Evolutionary conservation across 1,140 invertebrate species (phyloP), one percentile per base, ranked within the genome.

Genomic region (Euborellia annulipes): DNA sequence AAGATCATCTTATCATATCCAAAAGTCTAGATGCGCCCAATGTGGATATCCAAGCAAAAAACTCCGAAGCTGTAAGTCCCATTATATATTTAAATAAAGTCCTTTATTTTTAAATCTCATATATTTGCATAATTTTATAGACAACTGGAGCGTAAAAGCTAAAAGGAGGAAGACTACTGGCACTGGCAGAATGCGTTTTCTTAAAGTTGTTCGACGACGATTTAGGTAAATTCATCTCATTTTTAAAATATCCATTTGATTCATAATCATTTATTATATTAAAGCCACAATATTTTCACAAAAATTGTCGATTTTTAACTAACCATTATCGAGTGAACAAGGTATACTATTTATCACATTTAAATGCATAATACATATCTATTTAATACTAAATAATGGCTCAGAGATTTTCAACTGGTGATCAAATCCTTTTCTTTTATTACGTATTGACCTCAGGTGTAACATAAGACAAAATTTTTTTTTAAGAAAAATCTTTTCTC

Each of bases 101-200:
- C 3, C 20, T 17, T 11, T 41, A 21, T 43, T 18, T 22, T 30
- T 42, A n/a, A 16, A 17, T 46, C 39, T 7, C 44, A 30, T 46
- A 49, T 47, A 22, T 48, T 52, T 22, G 51, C 48, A 36, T 55
- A 50, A 51, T 48, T 56, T 71, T 72, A 20, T 59, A 94, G 91
- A 93, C 70, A 96, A 98, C 67, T 98, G 95, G 95, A 93, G 88
- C 52, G 77, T 88, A 36, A 99, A 99, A 65, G 92, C 92, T 47
- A 93, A 93, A 65, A 82, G 93, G 68, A 92, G 94, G 79, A 94
- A 92, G 80, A 97, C 94, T 57, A 97, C 94, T 62, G 95, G 95
- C 56, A 98, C 95, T 63, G 95, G 95, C 49, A 80, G 95, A 54
- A 86, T 94, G 76, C 78, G 91, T 59, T 78, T 96, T 62, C 66